phyloP scores from a whole-genome alignment of 1,140 invertebrate species.

The Philopotamus ludificatus region DNA sequence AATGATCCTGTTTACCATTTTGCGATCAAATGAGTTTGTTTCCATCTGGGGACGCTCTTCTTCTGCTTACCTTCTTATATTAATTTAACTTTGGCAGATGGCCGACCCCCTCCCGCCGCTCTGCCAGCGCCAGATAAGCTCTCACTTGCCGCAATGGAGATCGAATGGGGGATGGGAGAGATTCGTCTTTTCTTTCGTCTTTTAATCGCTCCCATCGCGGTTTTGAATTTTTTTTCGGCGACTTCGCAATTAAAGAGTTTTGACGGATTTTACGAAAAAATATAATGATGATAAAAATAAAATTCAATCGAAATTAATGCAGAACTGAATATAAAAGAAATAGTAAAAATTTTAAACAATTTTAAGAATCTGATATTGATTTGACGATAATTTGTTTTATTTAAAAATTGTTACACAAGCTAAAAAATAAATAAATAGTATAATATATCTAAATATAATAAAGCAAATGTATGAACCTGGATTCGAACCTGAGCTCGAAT shows the following conservation, averaged over 20 bases:
- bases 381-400: too few species aligned
- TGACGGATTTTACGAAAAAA: too few species aligned
- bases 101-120: conserved; percentile 15
- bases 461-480: too few species aligned
- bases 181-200: background rate
- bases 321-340: too few species aligned
- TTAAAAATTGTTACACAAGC: too few species aligned
- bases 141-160: conserved; percentile 5
- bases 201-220: background rate
- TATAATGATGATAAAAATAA: too few species aligned
- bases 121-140: conserved; percentile 40
- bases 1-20: conserved; percentile 35
- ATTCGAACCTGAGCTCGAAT: too few species aligned
- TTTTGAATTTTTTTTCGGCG: background rate
- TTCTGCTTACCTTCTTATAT: conserved; percentile 35
- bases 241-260: background rate
- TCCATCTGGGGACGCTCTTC: conserved; percentile 27
- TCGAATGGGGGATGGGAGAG: background rate
- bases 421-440: too few species aligned
- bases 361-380: too few species aligned
- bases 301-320: too few species aligned
- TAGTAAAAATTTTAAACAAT: too few species aligned
- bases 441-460: too few species aligned
- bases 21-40: conserved; percentile 27
- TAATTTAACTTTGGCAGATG: conserved; percentile 41